Evolutionary conservation across 2,888 invertebrate species (phyloP).

Genomic region (Lepidonotus clava): DNA sequence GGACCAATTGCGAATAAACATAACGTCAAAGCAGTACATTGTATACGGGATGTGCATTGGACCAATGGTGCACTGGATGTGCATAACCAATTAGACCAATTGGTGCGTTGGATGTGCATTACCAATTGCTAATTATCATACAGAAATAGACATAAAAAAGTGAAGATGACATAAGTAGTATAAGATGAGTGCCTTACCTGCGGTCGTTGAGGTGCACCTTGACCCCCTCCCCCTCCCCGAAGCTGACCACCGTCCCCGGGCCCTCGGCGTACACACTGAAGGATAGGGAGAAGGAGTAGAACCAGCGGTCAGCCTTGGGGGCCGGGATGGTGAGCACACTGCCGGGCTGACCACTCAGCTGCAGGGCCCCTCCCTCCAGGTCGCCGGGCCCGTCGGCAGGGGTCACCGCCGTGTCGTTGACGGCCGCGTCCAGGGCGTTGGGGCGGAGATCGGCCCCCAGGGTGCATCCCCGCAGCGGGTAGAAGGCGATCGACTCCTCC

Average conservation of each 20-base stretch:
- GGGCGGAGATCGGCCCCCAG: neutral
- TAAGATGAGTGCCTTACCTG: too few species aligned
- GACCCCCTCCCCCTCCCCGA: neutral
- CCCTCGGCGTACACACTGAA: neutral
- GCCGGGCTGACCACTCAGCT: neutral
- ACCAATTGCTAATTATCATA: too few species aligned
- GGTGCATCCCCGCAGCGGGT: slow-evolving; percentile 1
- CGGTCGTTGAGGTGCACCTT: neutral
- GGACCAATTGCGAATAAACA: too few species aligned
- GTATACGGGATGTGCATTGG: too few species aligned
- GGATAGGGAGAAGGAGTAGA: slow-evolving; percentile 2
- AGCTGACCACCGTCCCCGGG: neutral
- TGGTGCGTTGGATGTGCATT: too few species aligned
- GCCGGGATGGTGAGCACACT: neutral
- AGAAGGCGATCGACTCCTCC: neutral
- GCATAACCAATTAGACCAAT: too few species aligned
- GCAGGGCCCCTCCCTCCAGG: neutral
- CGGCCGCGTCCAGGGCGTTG: neutral
- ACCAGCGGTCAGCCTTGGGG: neutral
- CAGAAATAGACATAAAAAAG: too few species aligned
- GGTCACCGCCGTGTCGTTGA: neutral
- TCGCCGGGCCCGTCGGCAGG: neutral
- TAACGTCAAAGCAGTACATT: too few species aligned
- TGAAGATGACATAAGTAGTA: too few species aligned
- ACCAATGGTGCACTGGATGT: too few species aligned